A percentile compares a stretch with the other conserved stretches of the same genome.
Conservation (phyloP, 2,888 invertebrate genomes). For the Microdon myrmicae region DNA sequence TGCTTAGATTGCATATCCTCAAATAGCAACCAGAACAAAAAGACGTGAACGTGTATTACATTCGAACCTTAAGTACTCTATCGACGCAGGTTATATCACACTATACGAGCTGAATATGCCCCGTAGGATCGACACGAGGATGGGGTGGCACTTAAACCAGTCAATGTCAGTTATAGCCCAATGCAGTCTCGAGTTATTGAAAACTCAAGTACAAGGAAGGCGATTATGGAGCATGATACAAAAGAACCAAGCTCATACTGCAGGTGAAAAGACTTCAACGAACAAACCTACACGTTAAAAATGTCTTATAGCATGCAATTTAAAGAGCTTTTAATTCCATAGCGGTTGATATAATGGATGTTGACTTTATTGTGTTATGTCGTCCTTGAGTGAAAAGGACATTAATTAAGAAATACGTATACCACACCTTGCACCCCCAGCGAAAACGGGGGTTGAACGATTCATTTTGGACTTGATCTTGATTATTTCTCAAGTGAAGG, state of each 20-base stretch:
- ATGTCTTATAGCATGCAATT: constrained; percentile 48
- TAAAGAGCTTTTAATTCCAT: constrained; percentile 49
- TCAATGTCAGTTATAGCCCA: constrained; percentile 17
- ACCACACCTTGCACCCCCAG: no score
- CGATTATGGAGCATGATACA: background rate
- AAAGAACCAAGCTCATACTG: background rate
- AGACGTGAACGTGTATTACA: background rate
- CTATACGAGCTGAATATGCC: constrained; percentile 6
- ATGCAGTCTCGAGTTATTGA: constrained; percentile 39
- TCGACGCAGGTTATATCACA: no score
- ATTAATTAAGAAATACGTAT: constrained; percentile 47
- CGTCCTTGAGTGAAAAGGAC: constrained; percentile 47
- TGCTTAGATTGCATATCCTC: no score
- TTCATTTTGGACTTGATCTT: no score
- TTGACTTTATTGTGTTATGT: constrained; percentile 50
- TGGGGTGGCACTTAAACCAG: constrained; percentile 22
- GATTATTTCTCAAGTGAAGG: no score
- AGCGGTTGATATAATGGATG: constrained; percentile 48
- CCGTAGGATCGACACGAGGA: background rate
- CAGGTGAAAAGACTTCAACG: background rate
- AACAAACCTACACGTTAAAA: constrained; percentile 43
- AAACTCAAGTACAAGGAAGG: constrained; percentile 19
- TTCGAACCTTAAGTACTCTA: no score
- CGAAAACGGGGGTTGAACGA: no score
- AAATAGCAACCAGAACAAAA: no score